These are phyloP conservation scores for Ruditapes philippinarum DNA, from an alignment of 1,140 invertebrate species.

Conservation along the genomic window DNA sequence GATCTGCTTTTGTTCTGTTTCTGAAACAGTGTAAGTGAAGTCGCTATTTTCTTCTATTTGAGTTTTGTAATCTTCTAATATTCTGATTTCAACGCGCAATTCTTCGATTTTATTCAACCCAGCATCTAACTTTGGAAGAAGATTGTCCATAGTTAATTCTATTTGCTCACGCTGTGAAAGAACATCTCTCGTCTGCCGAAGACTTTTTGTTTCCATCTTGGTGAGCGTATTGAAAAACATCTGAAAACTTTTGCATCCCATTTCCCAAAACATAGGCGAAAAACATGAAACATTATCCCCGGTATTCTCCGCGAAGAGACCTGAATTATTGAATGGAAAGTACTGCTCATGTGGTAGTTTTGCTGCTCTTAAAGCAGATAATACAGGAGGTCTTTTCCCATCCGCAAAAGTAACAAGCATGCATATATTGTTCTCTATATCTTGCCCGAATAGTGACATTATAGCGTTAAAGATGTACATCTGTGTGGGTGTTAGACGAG, in stretches of 20 bases:
- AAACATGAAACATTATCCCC: background rate
- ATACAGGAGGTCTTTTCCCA: slow-evolving; percentile 51
- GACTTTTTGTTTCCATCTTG: slow-evolving; percentile 4
- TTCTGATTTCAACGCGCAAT: slow-evolving; percentile 7
- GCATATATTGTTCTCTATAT: slow-evolving; percentile 69
- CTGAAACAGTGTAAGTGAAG: slow-evolving; percentile 26
- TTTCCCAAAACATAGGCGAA: slow-evolving; percentile 59
- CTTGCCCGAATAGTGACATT: slow-evolving; percentile 67
- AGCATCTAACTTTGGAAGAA: slow-evolving; percentile 15
- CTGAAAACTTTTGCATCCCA: slow-evolving; percentile 45
- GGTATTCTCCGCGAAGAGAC: slow-evolving; percentile 18
- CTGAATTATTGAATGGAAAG: slow-evolving; percentile 50
- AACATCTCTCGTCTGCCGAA: slow-evolving; percentile 40
- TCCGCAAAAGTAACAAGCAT: slow-evolving; percentile 68
- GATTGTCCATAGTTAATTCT: slow-evolving; percentile 23
- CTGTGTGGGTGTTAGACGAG: slow-evolving; percentile 3
- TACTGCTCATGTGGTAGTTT: slow-evolving; percentile 26
- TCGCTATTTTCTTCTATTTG: slow-evolving; percentile 59
- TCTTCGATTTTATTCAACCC: slow-evolving; percentile 30
- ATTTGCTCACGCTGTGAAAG: background rate
- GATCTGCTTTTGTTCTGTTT: slow-evolving; percentile 21
- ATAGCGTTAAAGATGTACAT: slow-evolving; percentile 71
- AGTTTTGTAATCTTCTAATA: slow-evolving; percentile 39
- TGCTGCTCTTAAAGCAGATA: slow-evolving; percentile 43
- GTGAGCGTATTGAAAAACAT: slow-evolving; percentile 11